Evolutionary conservation across 92 coral and sea anemone genomes (phyloP), one percentile per base, ranked within the genome.

Genomic region (Palythoa grandiflora): DNA sequence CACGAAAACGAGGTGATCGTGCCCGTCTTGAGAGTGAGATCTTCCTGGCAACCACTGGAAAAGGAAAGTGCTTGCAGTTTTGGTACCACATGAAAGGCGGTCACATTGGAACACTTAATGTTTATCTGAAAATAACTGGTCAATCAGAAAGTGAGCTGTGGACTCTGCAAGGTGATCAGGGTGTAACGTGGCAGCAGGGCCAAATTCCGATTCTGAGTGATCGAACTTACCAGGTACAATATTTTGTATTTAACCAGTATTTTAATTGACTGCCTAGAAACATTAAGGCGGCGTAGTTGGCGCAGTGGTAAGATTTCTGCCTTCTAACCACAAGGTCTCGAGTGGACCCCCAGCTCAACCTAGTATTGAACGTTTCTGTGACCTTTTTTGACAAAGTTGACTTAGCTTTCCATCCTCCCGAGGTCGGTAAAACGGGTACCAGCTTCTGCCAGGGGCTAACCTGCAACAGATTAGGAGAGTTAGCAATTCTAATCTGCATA

Each of bases 71-170:
- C 72, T 87, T 96, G 98, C 91, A 89, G 79, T 96, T 96, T 80
- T 96, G 98, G 94, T 96, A 93, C 83, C 98, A 96, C 83, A 96
- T 96, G 98, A 90, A 93, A 51, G 98, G 98, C 11, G 83, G 73
- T 14, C 96, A 93, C 50, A 94, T 96, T 83, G 96, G 98, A 38
- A 60, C 94, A 10, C 86, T 96, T 51, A 91, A 92, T 53, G 93
- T 96, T 53, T 93, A 90, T 86, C 77, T 96, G 89, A 94, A 88
- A 50, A 91, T 96, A 80, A 76, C 84, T 77, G 98, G 98, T 3
- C 96, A 93, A 85, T 96, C 98, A 9, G 94, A 93, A 83, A 90
- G 96, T 37, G 94, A 92, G 80, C 65, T 96, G 38, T 96, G 98
- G 98, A 90, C 94, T 13, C 89, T 92, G 53, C 47, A 87, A 54